Evolutionary conservation across 2,113 vertebrate species (phyloP).

Genomic region (Sylvia atricapilla): DNA sequence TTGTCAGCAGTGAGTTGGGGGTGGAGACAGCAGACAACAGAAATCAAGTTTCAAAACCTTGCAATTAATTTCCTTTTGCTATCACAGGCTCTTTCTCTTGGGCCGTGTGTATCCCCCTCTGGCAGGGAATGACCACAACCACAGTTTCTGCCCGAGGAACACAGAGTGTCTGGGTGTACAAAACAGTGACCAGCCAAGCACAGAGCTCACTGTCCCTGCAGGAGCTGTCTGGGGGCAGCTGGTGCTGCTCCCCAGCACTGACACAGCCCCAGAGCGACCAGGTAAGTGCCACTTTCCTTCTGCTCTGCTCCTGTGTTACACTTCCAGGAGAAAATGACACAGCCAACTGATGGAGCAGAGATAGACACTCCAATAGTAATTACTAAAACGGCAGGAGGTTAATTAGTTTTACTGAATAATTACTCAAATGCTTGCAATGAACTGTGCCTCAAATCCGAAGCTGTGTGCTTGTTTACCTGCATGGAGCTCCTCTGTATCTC

Average conservation of each 20-base stretch:
- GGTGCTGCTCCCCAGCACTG: not conserved
- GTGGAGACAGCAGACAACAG: not conserved
- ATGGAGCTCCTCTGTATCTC: not conserved
- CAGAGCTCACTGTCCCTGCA: not conserved
- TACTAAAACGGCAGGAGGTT: not conserved
- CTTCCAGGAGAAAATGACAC: not conserved
- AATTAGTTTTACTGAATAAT: slow-evolving; percentile 34
- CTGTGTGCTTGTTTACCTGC: not conserved
- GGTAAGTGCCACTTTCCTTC: not conserved
- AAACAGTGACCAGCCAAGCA: fast-evolving
- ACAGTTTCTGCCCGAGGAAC: not conserved
- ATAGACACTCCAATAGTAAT: not conserved
- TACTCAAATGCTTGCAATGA: not conserved
- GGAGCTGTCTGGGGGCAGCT: not conserved
- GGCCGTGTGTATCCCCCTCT: fast-evolving
- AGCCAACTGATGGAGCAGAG: not conserved
- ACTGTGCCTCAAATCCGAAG: not conserved
- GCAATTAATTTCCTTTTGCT: not conserved
- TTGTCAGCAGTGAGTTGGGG: not conserved
- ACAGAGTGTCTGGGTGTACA: fast-evolving
- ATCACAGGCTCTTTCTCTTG: not conserved
- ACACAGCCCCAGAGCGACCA: not conserved
- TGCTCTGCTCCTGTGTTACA: not conserved
- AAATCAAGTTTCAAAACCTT: not conserved
- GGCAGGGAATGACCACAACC: not conserved